phyloP scores from a whole-genome alignment of 1,140 invertebrate species.

The Olivierus martensii region DNA sequence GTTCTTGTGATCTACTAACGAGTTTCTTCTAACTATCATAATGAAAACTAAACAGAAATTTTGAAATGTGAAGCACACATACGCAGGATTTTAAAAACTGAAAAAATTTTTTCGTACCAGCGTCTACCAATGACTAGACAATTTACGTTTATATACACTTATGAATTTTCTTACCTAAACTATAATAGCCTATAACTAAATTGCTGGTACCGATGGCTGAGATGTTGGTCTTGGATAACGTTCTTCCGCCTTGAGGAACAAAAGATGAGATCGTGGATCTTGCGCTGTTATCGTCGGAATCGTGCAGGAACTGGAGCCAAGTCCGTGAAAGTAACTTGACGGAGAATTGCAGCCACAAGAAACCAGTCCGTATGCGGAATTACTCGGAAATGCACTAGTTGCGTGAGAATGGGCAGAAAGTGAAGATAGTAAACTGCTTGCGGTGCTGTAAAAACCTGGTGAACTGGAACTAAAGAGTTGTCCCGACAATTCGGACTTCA shows the following conservation, averaged over 20 bases:
- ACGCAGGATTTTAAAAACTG: no score
- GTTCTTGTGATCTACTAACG: no score
- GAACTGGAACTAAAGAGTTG: neutral
- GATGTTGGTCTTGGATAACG: neutral
- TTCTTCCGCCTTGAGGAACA: conserved; percentile 6
- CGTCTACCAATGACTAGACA: no score
- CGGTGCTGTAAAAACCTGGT: neutral
- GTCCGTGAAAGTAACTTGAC: conserved; percentile 1
- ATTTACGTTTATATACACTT: no score
- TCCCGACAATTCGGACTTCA: neutral
- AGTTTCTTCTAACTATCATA: no score
- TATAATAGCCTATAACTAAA: no score
- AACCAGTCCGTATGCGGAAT: neutral
- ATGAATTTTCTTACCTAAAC: no score
- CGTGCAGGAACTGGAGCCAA: neutral
- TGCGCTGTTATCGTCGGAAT: neutral
- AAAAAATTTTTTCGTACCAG: no score
- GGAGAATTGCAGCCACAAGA: conserved; percentile 5
- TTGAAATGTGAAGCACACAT: no score
- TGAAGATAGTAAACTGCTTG: conserved; percentile 1
- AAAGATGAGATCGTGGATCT: neutral
- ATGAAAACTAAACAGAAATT: no score
- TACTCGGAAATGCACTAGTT: neutral
- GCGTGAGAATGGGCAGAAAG: neutral
- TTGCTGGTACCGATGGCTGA: no score